Conservation (phyloP, 2,797 vertebrate genomes). For the Natrix natrix region DNA sequence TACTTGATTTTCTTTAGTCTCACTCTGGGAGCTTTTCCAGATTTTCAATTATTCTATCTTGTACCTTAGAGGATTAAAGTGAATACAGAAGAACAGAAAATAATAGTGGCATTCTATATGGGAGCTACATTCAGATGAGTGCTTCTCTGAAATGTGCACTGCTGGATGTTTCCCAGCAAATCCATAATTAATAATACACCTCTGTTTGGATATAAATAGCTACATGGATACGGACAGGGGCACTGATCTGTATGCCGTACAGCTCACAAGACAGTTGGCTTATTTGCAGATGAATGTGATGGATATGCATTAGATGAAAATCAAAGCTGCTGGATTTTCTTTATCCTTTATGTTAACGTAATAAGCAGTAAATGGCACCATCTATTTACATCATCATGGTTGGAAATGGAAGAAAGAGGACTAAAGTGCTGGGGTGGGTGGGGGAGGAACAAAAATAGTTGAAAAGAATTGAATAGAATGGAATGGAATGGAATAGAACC, state of each 20-base stretch:
- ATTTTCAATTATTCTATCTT: constrained; percentile 15
- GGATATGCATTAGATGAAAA: constrained; percentile 10
- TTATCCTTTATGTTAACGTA: neutral
- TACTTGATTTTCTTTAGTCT: constrained; percentile 18
- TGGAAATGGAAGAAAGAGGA: neutral
- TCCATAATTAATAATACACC: constrained; percentile 19
- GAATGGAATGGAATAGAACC: too few relatives aligned
- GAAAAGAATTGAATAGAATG: too few relatives aligned
- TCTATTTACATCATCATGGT: neutral
- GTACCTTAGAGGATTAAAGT: neutral
- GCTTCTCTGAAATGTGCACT: neutral
- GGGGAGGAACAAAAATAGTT: neutral
- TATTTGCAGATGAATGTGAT: constrained; percentile 1
- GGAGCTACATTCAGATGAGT: neutral
- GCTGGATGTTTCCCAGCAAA: constrained; percentile 11
- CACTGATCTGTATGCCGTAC: neutral
- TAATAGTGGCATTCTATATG: neutral
- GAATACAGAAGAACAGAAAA: neutral
- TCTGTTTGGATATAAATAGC: constrained; percentile 18
- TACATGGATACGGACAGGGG: neutral
- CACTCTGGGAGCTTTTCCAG: constrained; percentile 15
- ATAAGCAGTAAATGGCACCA: neutral
- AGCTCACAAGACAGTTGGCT: neutral
- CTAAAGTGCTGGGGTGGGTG: neutral
- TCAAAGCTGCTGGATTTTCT: neutral